These are phyloP conservation scores for Drosophila falleni DNA, from an alignment of 2,888 invertebrate genomes.

Conservation along the genomic window DNA sequence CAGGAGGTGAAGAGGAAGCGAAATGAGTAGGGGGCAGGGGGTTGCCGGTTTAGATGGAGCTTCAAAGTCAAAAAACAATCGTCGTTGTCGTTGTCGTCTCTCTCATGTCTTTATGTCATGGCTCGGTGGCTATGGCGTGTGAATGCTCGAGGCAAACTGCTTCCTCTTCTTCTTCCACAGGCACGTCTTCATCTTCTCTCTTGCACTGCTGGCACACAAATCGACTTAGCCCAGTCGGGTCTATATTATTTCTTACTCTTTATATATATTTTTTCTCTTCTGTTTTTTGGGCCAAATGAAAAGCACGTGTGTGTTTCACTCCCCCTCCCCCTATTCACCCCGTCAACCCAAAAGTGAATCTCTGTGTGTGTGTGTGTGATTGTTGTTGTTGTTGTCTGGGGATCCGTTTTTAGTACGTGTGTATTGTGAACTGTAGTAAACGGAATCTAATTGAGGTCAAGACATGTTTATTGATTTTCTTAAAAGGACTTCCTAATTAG, in stretches of 20 bases:
- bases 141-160: constrained; percentile 77
- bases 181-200: background rate
- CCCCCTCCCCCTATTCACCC: background rate
- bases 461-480: constrained; percentile 83
- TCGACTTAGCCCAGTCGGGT: constrained; percentile 70
- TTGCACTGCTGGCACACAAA: constrained; percentile 48
- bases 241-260: constrained; percentile 55
- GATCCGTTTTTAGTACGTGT: constrained; percentile 58
- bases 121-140: constrained; percentile 75
- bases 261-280: constrained; percentile 25
- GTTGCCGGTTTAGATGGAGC: constrained; percentile 31
- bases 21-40: background rate
- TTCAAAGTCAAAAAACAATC: constrained; percentile 76
- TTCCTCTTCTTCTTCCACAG: constrained; percentile 1
- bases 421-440: constrained; percentile 80
- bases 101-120: constrained; percentile 70
- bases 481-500: constrained; percentile 82
- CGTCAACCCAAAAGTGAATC: constrained; percentile 49
- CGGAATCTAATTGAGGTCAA: constrained; percentile 83
- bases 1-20: constrained; percentile 13
- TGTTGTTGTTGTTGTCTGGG: constrained; percentile 69
- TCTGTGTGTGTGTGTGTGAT: constrained; percentile 47
- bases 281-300: constrained; percentile 64
- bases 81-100: constrained; percentile 47
- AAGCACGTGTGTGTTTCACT: constrained; percentile 72